phyloP scores from a whole-genome alignment of 2,113 vertebrate genomes.

The Piliocolobus tephrosceles region DNA sequence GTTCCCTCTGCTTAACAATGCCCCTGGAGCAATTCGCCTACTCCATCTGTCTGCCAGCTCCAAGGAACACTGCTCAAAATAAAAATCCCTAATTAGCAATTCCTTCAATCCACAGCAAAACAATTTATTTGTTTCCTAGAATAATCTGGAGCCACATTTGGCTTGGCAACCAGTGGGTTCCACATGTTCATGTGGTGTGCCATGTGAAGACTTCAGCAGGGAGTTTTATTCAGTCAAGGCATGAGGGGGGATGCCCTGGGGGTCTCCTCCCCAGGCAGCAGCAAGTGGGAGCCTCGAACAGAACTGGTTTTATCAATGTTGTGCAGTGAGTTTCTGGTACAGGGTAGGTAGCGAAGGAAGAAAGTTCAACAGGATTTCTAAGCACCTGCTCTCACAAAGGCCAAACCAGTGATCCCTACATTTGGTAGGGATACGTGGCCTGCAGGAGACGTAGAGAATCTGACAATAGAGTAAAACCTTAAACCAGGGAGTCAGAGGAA shows the following conservation, averaged over 20 bases:
- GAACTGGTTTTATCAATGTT: not conserved
- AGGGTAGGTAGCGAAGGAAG: not conserved
- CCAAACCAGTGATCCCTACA: not conserved
- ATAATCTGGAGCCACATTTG: slow-evolving; percentile 72
- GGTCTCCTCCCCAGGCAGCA: not conserved
- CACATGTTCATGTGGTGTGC: not conserved
- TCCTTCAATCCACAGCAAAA: slow-evolving; percentile 76
- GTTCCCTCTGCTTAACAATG: slow-evolving; percentile 23
- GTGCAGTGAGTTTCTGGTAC: slow-evolving; percentile 43
- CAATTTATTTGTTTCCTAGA: slow-evolving; percentile 79
- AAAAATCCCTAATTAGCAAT: slow-evolving; percentile 78
- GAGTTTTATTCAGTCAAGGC: slow-evolving; percentile 2
- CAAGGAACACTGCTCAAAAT: slow-evolving; percentile 74
- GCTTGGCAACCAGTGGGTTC: slow-evolving; percentile 62
- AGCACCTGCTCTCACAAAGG: not conserved
- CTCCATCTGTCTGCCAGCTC: slow-evolving; percentile 73
- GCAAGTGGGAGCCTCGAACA: slow-evolving; percentile 39
- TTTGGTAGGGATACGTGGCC: not conserved
- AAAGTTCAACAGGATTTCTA: slow-evolving; percentile 9
- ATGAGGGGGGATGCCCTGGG: not conserved
- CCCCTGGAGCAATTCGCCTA: slow-evolving; percentile 64
- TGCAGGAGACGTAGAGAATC: not conserved
- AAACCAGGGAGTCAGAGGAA: not conserved
- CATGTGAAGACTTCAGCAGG: slow-evolving; percentile 21
- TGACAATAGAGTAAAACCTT: not conserved